Percentiles rank a stretch among this genome's conserved stretches.
phyloP scores from a whole-genome alignment of 2,113 vertebrate genomes.

The Trogon surrucura region DNA sequence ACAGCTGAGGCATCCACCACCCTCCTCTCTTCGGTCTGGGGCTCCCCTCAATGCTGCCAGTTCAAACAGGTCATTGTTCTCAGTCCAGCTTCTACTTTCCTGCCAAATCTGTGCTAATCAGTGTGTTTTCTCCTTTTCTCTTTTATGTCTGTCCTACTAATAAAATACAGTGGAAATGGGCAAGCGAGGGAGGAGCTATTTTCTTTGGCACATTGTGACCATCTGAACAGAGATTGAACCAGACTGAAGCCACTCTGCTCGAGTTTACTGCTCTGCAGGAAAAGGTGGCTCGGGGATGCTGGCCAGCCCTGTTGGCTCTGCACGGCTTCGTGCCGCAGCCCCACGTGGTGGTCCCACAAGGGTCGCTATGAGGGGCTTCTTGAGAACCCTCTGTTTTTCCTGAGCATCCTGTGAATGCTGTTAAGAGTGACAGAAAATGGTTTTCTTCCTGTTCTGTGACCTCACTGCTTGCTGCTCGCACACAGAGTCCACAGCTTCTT shows the following conservation, averaged over 20 bases:
- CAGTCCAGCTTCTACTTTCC: not conserved
- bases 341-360: not conserved
- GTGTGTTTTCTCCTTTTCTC: not conserved
- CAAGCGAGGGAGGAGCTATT: not conserved
- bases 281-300: not conserved
- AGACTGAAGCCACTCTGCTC: not conserved
- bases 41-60: not conserved
- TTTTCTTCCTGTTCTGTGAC: not conserved
- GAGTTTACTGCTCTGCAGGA: not conserved
- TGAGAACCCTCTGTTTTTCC: not conserved
- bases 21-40: not conserved
- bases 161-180: constrained; percentile 4
- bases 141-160: constrained; percentile 4
- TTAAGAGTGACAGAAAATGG: not conserved
- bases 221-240: constrained; percentile 13
- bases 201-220: not conserved
- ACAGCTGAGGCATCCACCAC: not conserved
- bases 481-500: not conserved
- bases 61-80: constrained; percentile 29
- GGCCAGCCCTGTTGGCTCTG: not conserved
- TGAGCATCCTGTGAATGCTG: not conserved
- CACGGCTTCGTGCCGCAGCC: not conserved
- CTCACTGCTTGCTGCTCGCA: not conserved
- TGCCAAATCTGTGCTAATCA: constrained; percentile 1
- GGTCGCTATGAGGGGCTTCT: not conserved